These are phyloP conservation scores for Balaeniceps rex DNA, from an alignment of 2,113 vertebrate genomes.

Conservation along the genomic window DNA sequence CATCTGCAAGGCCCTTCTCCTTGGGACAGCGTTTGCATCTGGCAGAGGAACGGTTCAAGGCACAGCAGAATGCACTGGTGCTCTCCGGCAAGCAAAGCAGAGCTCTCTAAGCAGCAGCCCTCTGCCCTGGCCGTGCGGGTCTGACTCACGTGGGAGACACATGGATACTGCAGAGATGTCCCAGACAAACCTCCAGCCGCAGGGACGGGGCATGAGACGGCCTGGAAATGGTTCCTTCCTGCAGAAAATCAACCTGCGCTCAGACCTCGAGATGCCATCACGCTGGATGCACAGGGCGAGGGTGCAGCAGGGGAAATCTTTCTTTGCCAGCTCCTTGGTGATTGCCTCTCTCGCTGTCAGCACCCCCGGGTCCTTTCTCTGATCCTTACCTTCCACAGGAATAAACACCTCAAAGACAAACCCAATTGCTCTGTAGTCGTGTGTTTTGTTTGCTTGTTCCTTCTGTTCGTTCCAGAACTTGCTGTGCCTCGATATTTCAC, in stretches of 20 bases:
- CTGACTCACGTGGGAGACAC: neutral
- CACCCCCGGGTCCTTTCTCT: neutral
- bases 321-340: neutral
- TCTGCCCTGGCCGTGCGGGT: accelerated
- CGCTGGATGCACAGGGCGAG: accelerated
- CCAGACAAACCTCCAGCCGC: neutral
- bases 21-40: accelerated
- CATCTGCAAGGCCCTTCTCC: neutral
- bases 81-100: neutral
- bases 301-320: neutral
- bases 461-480: neutral
- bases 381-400: neutral
- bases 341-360: neutral
- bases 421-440: neutral
- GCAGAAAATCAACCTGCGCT: accelerated
- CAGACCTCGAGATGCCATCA: accelerated
- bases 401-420: neutral
- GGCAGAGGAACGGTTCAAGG: accelerated
- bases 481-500: neutral
- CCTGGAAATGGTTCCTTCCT: neutral
- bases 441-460: neutral
- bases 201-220: neutral
- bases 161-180: neutral
- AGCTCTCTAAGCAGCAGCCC: neutral
- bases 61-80: accelerated